Conservation (phyloP, 1,140 invertebrate genomes). For the Antheraea mylitta region DNA sequence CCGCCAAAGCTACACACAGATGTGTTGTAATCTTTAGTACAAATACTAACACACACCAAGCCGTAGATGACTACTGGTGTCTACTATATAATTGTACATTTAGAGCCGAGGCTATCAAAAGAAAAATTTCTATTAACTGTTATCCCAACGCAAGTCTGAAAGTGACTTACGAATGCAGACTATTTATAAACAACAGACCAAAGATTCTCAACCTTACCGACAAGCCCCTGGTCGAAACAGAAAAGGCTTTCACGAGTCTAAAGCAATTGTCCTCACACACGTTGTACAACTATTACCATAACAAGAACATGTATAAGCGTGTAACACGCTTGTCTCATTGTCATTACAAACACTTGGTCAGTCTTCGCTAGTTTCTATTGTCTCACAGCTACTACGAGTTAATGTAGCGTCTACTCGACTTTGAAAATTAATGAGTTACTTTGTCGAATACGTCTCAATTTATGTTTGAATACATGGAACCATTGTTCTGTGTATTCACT, state of each 20-base stretch:
- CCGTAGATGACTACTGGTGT: too few species aligned
- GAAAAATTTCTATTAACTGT: too few species aligned
- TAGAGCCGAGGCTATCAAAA: too few species aligned
- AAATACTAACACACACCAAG: too few species aligned
- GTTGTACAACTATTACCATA: conserved; percentile 48
- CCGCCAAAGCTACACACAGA: too few species aligned
- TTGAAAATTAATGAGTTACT: conserved; percentile 64
- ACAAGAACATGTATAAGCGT: conserved; percentile 46
- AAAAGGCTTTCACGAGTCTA: neutral
- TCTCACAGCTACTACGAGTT: conserved; percentile 32
- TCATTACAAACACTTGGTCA: conserved; percentile 43
- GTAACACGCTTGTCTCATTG: conserved; percentile 54
- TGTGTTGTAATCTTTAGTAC: too few species aligned
- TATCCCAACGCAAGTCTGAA: too few species aligned
- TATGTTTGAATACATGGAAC: conserved; percentile 11
- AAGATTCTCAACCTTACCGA: neutral
- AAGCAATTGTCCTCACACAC: too few species aligned
- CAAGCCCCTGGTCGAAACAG: too few species aligned
- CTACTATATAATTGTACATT: too few species aligned
- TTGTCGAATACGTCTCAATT: conserved; percentile 49
- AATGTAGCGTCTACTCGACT: conserved; percentile 21
- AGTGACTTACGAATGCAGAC: neutral
- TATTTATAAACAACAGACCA: neutral
- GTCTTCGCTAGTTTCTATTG: conserved; percentile 51
- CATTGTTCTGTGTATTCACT: too few species aligned